These are phyloP conservation scores for Paedocypris micromegethes DNA, from an alignment of 2,797 vertebrate genomes.

Conservation along the genomic window DNA sequence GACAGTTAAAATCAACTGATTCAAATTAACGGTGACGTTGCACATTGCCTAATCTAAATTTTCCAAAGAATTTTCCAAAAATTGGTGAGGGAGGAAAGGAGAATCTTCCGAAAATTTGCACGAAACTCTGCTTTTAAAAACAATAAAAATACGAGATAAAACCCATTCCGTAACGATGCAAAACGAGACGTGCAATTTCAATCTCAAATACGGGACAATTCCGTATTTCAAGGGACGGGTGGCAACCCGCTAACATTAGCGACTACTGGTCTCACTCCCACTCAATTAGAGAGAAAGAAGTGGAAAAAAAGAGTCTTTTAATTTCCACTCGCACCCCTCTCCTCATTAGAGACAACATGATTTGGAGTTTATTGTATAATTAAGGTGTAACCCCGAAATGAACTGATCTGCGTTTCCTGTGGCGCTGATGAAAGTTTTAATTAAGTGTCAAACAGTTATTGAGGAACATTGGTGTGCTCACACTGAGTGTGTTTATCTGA, in stretches of 20 bases:
- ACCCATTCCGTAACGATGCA: too few species aligned
- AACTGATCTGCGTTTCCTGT: slow-evolving; percentile 60
- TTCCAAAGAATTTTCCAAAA: too few species aligned
- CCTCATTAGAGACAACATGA: slow-evolving; percentile 52
- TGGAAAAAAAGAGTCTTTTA: slow-evolving; percentile 44
- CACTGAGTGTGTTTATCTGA: slow-evolving; percentile 59
- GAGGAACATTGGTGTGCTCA: slow-evolving; percentile 51
- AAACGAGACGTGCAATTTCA: slow-evolving; percentile 23
- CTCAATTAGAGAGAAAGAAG: slow-evolving; percentile 30
- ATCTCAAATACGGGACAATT: slow-evolving; percentile 2
- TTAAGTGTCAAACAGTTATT: slow-evolving; percentile 66
- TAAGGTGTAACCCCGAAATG: slow-evolving; percentile 54
- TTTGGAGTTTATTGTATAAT: slow-evolving; percentile 54
- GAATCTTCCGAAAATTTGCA: too few species aligned
- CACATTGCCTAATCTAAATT: not conserved
- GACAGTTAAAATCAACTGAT: too few species aligned
- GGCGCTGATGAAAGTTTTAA: slow-evolving; percentile 69
- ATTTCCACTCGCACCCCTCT: slow-evolving; percentile 46
- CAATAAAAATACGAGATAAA: too few species aligned
- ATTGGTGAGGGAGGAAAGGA: too few species aligned
- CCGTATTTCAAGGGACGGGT: not conserved
- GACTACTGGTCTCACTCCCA: slow-evolving; percentile 13
- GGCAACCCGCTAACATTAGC: slow-evolving; percentile 16
- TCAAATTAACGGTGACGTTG: too few species aligned
- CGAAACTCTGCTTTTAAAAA: too few species aligned